Base-by-base conservation (phyloP, 2,797 vertebrate species). In the Craterocephalus amniculus region DNA sequence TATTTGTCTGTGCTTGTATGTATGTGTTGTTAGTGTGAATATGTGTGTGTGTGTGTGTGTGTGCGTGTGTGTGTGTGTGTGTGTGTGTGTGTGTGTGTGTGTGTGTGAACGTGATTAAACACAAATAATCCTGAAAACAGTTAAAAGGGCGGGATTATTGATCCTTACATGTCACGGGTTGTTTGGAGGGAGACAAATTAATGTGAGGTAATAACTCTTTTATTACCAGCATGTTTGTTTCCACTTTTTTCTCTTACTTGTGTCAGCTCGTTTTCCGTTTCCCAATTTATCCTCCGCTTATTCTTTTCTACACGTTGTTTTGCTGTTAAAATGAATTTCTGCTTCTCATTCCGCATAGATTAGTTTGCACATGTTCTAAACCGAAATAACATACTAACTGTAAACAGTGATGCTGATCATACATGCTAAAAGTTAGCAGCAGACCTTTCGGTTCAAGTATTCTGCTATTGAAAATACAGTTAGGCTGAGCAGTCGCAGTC, bases 101-200 rank as follows among this genome's bases (percentile, higher is more conserved):
- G n/a, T n/a, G n/a, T n/a, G n/a, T n/a, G n/a, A n/a, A 18, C 16
- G 24, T 72, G 27, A 36, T 49, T 29, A 58, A 76, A 64, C 59
- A 67, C 51, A 61, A 68, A 68, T 56, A 63, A 4, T 49, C 63
- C 45, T 43, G 22, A 22, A 55, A 59, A 58, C 5, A 77, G n/a
- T 73, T 54, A 72, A 80, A 79, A 36, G n/a, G 14, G 12, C 24
- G 20, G 63, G 32, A 67, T 80, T 81, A 75, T 68, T 69, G 54
- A 79, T 72, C 45, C 67, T 72, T 31, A 56, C 58, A n/a, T n/a
- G n/a, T n/a, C n/a, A n/a, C n/a, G 58, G 54, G 32, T 61, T 60
- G 54, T 75, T 67, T 67, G 11, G 13, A n/a, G 35, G 48, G 58
- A 8, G 9, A 13, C 51, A 70, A 32, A 49, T 72, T 62, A 34